These are phyloP conservation scores for Eunapius fragilis DNA, from an alignment of 37 sponge, comb jelly and placozoan species.

Conservation along the genomic window DNA sequence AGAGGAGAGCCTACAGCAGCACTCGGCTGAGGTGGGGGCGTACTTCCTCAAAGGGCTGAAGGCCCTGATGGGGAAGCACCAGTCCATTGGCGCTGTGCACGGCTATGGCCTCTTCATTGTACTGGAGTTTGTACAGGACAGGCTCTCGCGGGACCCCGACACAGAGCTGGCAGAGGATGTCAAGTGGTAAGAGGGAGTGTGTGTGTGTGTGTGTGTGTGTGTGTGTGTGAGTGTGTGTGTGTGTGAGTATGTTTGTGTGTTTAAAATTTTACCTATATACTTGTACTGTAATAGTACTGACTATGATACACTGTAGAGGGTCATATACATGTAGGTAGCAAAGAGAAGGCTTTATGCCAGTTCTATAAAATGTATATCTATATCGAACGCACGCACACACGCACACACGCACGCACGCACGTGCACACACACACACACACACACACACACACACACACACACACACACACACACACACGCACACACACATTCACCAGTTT, in stretches of 20 bases:
- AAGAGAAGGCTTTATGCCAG: no score
- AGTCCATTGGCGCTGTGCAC: constrained; percentile 82
- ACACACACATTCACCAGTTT: neutral
- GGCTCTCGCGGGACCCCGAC: constrained; percentile 74
- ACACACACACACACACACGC: neutral
- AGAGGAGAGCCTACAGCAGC: constrained; percentile 59
- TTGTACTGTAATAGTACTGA: no score
- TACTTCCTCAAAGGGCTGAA: constrained; percentile 49
- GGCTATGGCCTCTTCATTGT: constrained; percentile 79
- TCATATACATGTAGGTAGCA: no score
- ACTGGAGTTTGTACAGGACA: constrained; percentile 61
- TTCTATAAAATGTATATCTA: no score
- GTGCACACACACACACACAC: neutral
- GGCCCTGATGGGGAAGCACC: constrained; percentile 44
- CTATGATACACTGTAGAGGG: no score
- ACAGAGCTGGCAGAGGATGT: constrained; percentile 49
- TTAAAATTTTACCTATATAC: no score
- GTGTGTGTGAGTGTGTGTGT: neutral
- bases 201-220: neutral
- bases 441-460: neutral
- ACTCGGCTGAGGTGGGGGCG: constrained; percentile 62
- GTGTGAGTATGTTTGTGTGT: neutral
- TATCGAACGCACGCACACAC: no score
- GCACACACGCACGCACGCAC: neutral
- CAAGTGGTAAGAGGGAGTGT: neutral